Evolutionary conservation across 2,888 invertebrate species (phyloP).

Genomic region (Lasius platythorax): DNA sequence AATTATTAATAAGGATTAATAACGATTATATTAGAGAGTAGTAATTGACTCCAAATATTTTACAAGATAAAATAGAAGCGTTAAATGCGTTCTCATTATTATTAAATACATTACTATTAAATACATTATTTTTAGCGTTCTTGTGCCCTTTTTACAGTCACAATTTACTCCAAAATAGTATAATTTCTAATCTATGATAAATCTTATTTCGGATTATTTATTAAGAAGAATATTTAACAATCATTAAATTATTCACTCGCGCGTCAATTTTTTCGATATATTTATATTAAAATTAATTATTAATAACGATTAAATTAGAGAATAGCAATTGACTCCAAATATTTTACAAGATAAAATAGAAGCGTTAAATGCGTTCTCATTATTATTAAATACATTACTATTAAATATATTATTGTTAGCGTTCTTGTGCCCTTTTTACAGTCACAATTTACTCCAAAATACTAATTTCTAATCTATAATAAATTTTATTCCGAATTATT

Average conservation of each 20-base stretch:
- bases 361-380: not conserved
- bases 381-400: not conserved
- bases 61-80: not conserved
- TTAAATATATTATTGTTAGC: not conserved
- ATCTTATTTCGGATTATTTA: not conserved
- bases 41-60: not conserved
- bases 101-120: not conserved
- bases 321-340: not conserved
- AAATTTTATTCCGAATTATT: not conserved
- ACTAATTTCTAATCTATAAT: not conserved
- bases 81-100: not conserved
- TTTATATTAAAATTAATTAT: not conserved
- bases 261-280: not conserved
- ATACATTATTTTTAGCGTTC: not conserved
- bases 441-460: not conserved
- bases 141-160: not conserved
- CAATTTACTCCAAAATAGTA: not conserved
- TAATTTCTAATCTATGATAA: not conserved
- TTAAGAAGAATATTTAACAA: not conserved
- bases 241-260: not conserved
- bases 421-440: not conserved
- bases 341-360: not conserved
- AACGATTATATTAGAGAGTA: not conserved
- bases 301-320: not conserved
- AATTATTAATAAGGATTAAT: not conserved